Percentiles rank a stretch among this genome's conserved stretches.
phyloP scores from a whole-genome alignment of 2,888 invertebrate genomes.

The Brenthis ino region DNA sequence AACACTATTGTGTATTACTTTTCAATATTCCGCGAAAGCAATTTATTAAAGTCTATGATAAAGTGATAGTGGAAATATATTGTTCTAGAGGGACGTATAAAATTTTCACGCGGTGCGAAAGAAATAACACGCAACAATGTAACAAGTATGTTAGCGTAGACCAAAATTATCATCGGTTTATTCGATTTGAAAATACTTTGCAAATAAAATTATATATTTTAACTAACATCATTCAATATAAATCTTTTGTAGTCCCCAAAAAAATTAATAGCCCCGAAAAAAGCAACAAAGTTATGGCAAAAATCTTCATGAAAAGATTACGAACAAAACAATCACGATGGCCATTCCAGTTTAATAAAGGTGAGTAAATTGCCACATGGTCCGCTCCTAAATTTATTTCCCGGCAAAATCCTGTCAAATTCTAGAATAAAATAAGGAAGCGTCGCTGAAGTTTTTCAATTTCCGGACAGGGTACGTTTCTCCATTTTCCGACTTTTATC shows the following conservation, averaged over 20 bases:
- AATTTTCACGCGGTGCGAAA: slow-evolving; percentile 17
- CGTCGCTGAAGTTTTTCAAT: slow-evolving; percentile 76
- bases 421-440: slow-evolving; percentile 64
- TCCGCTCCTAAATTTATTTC: slow-evolving; percentile 51
- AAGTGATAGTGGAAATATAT: slow-evolving; percentile 28
- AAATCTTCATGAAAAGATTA: slow-evolving; percentile 31
- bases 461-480: slow-evolving; percentile 74
- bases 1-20: slow-evolving; percentile 10
- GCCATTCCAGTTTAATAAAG: slow-evolving; percentile 48
- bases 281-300: slow-evolving; percentile 16
- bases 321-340: slow-evolving; percentile 43
- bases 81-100: slow-evolving; percentile 23
- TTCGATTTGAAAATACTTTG: slow-evolving; percentile 4
- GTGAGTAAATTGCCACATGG: slow-evolving; percentile 55
- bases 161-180: neutral
- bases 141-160: neutral
- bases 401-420: slow-evolving; percentile 60
- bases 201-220: neutral
- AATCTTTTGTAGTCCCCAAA: slow-evolving; percentile 8
- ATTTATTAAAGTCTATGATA: slow-evolving; percentile 16
- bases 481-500: slow-evolving; percentile 68
- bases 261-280: slow-evolving; percentile 13
- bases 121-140: slow-evolving; percentile 14
- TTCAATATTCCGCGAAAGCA: slow-evolving; percentile 25
- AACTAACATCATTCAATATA: slow-evolving; percentile 4